A percentile compares a stretch with the other conserved stretches of the same genome.
These are phyloP conservation scores for Tautogolabrus adspersus DNA, from an alignment of 2,113 vertebrate genomes.

Conservation along the genomic window DNA sequence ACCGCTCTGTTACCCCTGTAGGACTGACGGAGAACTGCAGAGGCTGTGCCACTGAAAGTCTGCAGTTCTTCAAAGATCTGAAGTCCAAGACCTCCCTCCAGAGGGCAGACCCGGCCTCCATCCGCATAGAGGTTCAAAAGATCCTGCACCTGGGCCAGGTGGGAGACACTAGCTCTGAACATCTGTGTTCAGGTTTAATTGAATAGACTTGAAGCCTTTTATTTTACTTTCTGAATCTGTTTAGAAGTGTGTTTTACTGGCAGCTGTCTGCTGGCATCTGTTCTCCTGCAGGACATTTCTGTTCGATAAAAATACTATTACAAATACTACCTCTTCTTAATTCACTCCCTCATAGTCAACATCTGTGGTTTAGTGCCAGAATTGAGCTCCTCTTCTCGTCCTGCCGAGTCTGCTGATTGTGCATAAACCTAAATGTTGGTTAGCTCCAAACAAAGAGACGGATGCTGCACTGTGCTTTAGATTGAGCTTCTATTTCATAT, in stretches of 20 bases:
- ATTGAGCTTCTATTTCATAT: not conserved
- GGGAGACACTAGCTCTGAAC: slow-evolving; percentile 13
- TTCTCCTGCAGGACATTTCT: not conserved
- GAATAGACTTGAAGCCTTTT: not conserved
- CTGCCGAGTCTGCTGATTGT: not conserved
- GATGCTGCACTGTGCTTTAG: not conserved
- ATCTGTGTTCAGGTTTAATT: not conserved
- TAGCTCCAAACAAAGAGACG: not conserved
- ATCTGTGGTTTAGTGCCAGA: not conserved
- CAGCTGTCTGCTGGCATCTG: not conserved
- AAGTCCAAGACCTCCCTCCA: slow-evolving; percentile 85
- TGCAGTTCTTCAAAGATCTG: slow-evolving; percentile 86
- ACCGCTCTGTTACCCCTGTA: slow-evolving; percentile 51
- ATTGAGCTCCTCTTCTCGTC: too few species aligned
- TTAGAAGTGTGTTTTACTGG: not conserved
- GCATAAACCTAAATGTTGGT: not conserved
- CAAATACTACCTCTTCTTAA: not conserved
- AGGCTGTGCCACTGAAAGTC: slow-evolving; percentile 85
- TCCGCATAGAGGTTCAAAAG: slow-evolving; percentile 79
- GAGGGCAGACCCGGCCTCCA: slow-evolving; percentile 80
- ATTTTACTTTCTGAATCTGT: not conserved
- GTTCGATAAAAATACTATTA: not conserved
- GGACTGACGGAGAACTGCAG: slow-evolving; percentile 90
- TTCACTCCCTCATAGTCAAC: not conserved
- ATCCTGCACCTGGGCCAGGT: slow-evolving; percentile 92